Percentiles rank a stretch among this genome's conserved stretches.
These are phyloP conservation scores for Parnassius glacialis DNA, from an alignment of 2,888 invertebrate species.

Conservation along the genomic window DNA sequence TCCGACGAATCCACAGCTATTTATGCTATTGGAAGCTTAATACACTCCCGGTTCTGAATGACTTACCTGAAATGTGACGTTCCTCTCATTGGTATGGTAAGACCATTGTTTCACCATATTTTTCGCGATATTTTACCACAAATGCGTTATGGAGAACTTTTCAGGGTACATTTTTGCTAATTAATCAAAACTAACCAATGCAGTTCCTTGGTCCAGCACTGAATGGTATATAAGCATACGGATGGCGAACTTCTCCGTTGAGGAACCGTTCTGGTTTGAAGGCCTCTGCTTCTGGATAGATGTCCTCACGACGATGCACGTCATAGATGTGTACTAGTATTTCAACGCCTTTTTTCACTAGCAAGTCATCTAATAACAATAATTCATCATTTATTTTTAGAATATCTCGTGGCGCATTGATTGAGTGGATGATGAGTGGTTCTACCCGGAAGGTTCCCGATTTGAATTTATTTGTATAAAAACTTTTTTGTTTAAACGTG, in stretches of 20 bases:
- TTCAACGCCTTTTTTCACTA: conserved; percentile 61
- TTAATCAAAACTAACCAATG: conserved; percentile 69
- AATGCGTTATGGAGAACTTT: background rate
- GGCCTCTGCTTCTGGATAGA: conserved; percentile 82
- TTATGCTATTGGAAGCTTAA: background rate
- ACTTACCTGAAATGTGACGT: background rate
- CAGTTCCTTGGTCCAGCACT: conserved; percentile 85
- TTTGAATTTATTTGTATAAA: too few species aligned
- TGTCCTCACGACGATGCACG: conserved; percentile 82
- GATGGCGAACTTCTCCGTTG: conserved; percentile 72
- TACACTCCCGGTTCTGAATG: background rate
- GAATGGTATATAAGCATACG: conserved; percentile 83
- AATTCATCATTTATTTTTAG: too few species aligned
- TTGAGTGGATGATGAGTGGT: too few species aligned
- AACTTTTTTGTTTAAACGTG: too few species aligned
- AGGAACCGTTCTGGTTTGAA: conserved; percentile 87
- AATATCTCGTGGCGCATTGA: too few species aligned
- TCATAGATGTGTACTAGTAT: conserved; percentile 80
- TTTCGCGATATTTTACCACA: background rate
- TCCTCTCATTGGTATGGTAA: background rate
- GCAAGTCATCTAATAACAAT: conserved; percentile 29
- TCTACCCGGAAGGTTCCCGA: too few species aligned
- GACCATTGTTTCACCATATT: background rate
- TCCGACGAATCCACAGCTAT: background rate
- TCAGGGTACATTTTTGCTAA: background rate